A percentile compares a stretch with the other conserved stretches of the same genome.
Evolutionary conservation across 2,797 vertebrate genomes (phyloP).

Genomic region (Tamandua tetradactyla): DNA sequence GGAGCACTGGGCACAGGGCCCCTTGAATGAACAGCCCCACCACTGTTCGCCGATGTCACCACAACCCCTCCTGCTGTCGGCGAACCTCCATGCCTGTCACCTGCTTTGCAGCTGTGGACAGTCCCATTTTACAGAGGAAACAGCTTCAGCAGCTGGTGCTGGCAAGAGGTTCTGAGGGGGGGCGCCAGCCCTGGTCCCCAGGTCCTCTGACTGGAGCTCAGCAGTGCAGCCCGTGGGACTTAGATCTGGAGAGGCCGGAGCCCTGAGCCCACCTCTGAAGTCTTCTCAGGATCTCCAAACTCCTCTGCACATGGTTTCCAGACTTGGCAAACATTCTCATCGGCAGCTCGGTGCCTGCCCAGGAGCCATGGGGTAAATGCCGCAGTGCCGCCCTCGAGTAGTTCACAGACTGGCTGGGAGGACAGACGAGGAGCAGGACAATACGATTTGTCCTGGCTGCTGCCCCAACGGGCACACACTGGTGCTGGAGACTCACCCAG

Average conservation of each 20-base stretch:
- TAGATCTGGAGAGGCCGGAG: background rate
- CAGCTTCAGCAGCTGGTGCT: too few relatives aligned
- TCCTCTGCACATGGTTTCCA: background rate
- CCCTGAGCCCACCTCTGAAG: background rate
- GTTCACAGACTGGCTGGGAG: too few relatives aligned
- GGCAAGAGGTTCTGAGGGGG: too few relatives aligned
- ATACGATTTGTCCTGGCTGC: too few relatives aligned
- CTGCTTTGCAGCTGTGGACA: background rate
- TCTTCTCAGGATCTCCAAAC: too few relatives aligned
- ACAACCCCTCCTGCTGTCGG: too few relatives aligned
- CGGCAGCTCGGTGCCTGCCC: background rate
- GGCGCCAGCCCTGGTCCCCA: too few relatives aligned
- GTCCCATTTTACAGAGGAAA: background rate
- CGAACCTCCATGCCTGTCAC: too few relatives aligned
- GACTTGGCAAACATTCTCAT: background rate
- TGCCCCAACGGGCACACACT: background rate
- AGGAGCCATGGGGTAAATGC: too few relatives aligned
- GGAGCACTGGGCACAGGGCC: fast-evolving
- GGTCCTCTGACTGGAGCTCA: background rate
- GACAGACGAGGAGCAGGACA: too few relatives aligned
- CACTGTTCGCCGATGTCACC: too few relatives aligned
- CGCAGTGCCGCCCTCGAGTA: background rate
- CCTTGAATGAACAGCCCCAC: background rate
- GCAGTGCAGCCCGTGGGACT: background rate
- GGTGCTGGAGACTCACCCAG: background rate